Evolutionary conservation across 2,888 invertebrate genomes (phyloP).

Genomic region (Poecilobothrus nobilitatus): DNA sequence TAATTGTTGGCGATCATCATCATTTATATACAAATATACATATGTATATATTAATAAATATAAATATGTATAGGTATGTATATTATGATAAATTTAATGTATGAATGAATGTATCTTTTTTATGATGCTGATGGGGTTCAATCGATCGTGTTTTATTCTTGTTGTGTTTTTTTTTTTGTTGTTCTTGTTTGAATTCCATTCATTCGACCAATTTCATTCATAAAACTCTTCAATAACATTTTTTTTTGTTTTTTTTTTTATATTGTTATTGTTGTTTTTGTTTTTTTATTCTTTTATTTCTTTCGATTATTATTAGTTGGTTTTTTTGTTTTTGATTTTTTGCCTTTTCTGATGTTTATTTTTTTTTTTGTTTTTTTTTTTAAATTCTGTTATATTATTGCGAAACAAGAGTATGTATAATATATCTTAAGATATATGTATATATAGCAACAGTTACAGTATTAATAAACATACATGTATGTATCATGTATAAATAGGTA

Average conservation of each 20-base stretch:
- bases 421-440: background rate
- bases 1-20: no score
- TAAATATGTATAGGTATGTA: background rate
- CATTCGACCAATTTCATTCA: slow-evolving; percentile 19
- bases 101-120: background rate
- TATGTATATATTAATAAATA: background rate
- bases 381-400: background rate
- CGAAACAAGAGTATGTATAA: background rate
- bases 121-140: background rate
- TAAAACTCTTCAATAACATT: slow-evolving; percentile 12
- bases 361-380: background rate
- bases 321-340: background rate
- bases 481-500: background rate
- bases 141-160: background rate
- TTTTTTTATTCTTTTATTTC: background rate
- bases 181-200: slow-evolving; percentile 13
- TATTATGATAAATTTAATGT: background rate
- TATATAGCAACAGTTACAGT: no score
- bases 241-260: background rate
- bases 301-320: background rate
- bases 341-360: background rate
- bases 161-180: background rate
- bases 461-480: background rate
- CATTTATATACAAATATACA: no score
- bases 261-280: background rate